These are phyloP conservation scores for Paedocypris micromegethes DNA, from an alignment of 2,797 vertebrate genomes.

Conservation along the genomic window DNA sequence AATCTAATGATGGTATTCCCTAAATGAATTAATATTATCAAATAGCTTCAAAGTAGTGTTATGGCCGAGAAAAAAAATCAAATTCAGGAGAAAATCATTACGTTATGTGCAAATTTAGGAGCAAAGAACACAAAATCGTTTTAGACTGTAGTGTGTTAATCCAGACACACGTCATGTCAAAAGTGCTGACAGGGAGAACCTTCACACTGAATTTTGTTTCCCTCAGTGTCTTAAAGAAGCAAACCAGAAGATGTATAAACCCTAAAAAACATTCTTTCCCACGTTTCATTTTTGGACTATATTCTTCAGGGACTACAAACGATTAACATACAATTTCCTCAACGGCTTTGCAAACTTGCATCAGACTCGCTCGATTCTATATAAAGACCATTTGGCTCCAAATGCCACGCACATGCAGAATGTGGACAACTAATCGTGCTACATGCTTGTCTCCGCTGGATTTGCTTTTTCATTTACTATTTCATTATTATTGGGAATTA, in stretches of 20 bases:
- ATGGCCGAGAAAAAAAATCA: too few species aligned
- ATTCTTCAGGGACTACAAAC: constrained; percentile 15
- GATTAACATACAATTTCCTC: constrained; percentile 15
- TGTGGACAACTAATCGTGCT: constrained; percentile 42
- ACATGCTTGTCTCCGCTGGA: constrained; percentile 37
- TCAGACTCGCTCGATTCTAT: constrained; percentile 18
- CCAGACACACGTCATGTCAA: not conserved
- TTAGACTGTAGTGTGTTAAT: too few species aligned
- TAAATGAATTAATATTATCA: too few species aligned
- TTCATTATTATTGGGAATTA: constrained; percentile 25
- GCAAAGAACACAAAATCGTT: too few species aligned
- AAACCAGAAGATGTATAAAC: constrained; percentile 30
- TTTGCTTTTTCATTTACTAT: constrained; percentile 22
- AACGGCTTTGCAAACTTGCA: constrained; percentile 7
- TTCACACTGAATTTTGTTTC: not conserved
- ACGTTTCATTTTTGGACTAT: too few species aligned
- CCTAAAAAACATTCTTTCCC: too few species aligned
- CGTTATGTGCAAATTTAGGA: too few species aligned
- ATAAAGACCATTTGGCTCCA: constrained; percentile 24
- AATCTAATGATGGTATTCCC: too few species aligned
- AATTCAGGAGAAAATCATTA: too few species aligned
- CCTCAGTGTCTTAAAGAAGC: constrained; percentile 17
- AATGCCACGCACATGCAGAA: constrained; percentile 41
- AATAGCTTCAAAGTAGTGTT: too few species aligned
- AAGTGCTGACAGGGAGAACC: constrained; percentile 13